Conservation (phyloP, 2,888 invertebrate species). For the Microdon myrmicae region DNA sequence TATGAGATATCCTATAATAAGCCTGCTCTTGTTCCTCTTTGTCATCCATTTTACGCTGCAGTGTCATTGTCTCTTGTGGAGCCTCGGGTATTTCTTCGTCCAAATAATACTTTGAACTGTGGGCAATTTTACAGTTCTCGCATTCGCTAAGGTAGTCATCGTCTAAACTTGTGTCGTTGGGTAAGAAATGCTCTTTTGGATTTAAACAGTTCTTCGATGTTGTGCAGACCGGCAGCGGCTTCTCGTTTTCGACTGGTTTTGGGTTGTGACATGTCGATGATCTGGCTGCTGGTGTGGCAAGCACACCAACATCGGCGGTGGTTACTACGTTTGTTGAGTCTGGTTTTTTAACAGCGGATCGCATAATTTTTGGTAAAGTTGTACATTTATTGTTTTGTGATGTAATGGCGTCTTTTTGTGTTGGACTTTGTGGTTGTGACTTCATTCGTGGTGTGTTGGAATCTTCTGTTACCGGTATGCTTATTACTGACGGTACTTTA, state of each 20-base stretch:
- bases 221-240: conserved; percentile 66
- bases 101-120: conserved; percentile 75
- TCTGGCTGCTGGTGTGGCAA: conserved; percentile 43
- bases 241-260: conserved; percentile 56
- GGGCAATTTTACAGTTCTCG: conserved; percentile 85
- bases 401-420: conserved; percentile 27
- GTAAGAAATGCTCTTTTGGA: conserved; percentile 67
- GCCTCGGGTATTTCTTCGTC: conserved; percentile 70
- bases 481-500: conserved; percentile 66
- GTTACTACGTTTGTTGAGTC: conserved; percentile 23
- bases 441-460: conserved; percentile 37
- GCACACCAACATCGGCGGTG: conserved; percentile 24
- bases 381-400: conserved; percentile 56
- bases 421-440: conserved; percentile 45
- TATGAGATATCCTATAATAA: conserved; percentile 74
- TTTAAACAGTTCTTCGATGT: conserved; percentile 67
- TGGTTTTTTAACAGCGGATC: conserved; percentile 55
- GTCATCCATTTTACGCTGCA: conserved; percentile 70
- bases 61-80: conserved; percentile 76
- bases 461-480: conserved; percentile 60
- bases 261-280: conserved; percentile 60
- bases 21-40: conserved; percentile 67
- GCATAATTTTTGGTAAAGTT: conserved; percentile 63
- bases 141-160: conserved; percentile 86
- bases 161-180: conserved; percentile 67